Base-by-base conservation (phyloP, 2,888 invertebrate species). In the Cremastinae sp. region DNA sequence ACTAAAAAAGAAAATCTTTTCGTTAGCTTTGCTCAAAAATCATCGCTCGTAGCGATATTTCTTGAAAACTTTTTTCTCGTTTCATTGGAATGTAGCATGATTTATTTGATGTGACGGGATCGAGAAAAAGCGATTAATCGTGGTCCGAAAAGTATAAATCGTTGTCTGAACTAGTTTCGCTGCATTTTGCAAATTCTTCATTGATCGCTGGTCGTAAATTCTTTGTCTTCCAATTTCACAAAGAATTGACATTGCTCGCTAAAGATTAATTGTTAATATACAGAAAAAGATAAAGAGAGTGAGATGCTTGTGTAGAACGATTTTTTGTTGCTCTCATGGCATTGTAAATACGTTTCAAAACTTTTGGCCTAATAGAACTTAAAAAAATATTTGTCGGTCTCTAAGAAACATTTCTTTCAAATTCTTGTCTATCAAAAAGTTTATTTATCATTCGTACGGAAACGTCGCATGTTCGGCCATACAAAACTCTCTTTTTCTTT, bases 161-260 rank as follows among this genome's bases (percentile, higher is more conserved):
- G 37, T 62, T 68, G 10, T 10, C 35, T 20, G 16, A 41, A 18
- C 14, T 56, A 14, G 56, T 5, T 74, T 59, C 28, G 43, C 37
- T 68, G 61, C 47, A 35, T 55, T 56, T 61, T 61, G 22, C 55
- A n/a, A 14, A 53, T 4, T 53, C 41, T 41, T 18, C 16, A 62
- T 62, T 16, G 73, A 28, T 64, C 28, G 41, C 59, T 65, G 76
- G 76, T 81, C 80, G 80, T 81, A 80, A 81, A 85, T 82, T 82
- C 65, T 80, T 82, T 80, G 84, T 85, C 85, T 84, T 85, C 85
- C 85, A 79, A 78, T 61, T 79, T 80, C 51, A 76, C 80, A 59
- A 79, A 75, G 59, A 79, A 66, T 64, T 56, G 66, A 56, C 56
- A 39, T 62, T 43, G 28, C 58, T 66, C 53, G 28, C 16, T 64